These are phyloP conservation scores for Acromyrmex charruanus DNA, from an alignment of 1,140 invertebrate genomes.

Conservation along the genomic window DNA sequence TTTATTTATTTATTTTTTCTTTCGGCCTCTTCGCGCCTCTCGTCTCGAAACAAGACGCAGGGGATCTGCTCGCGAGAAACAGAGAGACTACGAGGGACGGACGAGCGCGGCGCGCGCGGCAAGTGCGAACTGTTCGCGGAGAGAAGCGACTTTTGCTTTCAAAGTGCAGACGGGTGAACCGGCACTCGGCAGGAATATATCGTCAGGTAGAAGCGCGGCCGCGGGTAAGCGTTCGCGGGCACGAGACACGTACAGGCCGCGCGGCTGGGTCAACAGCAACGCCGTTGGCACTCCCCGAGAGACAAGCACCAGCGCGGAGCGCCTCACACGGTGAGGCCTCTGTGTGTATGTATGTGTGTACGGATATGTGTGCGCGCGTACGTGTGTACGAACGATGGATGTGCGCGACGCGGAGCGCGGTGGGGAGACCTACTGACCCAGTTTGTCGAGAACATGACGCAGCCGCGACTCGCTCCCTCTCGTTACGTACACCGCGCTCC, in stretches of 20 bases:
- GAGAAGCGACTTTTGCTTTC: constrained; percentile 82
- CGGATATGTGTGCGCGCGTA: background rate
- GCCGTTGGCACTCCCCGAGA: constrained; percentile 85
- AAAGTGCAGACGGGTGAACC: constrained; percentile 72
- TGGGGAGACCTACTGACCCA: constrained; percentile 87
- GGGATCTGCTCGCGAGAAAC: constrained; percentile 2
- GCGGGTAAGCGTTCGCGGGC: constrained; percentile 66
- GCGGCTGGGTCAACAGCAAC: constrained; percentile 86
- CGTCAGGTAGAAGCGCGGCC: constrained; percentile 23
- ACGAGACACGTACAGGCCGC: constrained; percentile 70
- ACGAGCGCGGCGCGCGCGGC: constrained; percentile 27
- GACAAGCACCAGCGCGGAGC: constrained; percentile 58
- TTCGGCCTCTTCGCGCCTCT: background rate
- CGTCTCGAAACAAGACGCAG: background rate
- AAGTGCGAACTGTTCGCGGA: background rate
- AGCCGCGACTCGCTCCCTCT: constrained; percentile 82
- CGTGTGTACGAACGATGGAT: constrained; percentile 69
- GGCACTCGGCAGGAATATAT: background rate
- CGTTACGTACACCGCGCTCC: constrained; percentile 71
- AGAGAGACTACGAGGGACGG: background rate
- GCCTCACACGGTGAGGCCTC: constrained; percentile 44
- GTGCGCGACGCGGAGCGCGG: constrained; percentile 67
- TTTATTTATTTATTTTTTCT: no score
- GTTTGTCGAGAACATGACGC: constrained; percentile 86
- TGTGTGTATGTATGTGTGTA: constrained; percentile 48